phyloP scores from a whole-genome alignment of 64 coral and sea anemone species.

The Trachythela sp. region DNA sequence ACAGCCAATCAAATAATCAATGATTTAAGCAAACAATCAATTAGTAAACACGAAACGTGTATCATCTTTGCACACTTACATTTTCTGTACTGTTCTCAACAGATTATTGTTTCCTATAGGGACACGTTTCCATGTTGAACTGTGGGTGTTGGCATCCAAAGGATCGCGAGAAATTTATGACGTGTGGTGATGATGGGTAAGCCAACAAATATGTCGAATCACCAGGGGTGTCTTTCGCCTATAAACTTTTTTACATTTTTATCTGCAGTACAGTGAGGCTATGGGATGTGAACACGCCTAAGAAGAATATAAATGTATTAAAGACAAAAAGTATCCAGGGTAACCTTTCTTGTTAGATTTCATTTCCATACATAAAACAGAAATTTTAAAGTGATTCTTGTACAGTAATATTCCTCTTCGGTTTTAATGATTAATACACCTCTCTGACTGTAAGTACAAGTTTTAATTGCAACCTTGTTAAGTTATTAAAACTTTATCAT shows the following conservation, averaged over 20 bases:
- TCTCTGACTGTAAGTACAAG: no score
- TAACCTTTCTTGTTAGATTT: constrained; percentile 5
- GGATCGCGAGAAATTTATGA: constrained; percentile 77
- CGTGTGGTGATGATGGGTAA: constrained; percentile 95
- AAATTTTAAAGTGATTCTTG: no score
- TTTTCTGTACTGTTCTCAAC: no score
- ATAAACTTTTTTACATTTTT: background rate
- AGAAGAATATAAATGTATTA: constrained; percentile 90
- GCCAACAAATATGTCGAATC: background rate
- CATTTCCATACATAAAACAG: background rate
- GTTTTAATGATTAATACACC: no score
- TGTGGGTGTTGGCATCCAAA: constrained; percentile 92
- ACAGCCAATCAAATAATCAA: no score
- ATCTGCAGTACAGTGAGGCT: constrained; percentile 71
- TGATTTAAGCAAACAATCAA: no score
- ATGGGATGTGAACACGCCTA: constrained; percentile 84
- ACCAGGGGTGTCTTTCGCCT: background rate
- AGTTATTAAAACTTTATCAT: background rate
- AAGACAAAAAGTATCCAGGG: constrained; percentile 94
- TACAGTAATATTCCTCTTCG: no score
- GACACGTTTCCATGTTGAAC: constrained; percentile 88
- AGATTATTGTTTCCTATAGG: constrained; percentile 30
- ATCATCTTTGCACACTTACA: no score
- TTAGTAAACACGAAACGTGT: no score
- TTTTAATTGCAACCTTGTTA: no score